Percentiles rank a stretch among this genome's conserved stretches.
Evolutionary conservation across 2,113 vertebrate species (phyloP).

Genomic region (Cyanoderma ruficeps): DNA sequence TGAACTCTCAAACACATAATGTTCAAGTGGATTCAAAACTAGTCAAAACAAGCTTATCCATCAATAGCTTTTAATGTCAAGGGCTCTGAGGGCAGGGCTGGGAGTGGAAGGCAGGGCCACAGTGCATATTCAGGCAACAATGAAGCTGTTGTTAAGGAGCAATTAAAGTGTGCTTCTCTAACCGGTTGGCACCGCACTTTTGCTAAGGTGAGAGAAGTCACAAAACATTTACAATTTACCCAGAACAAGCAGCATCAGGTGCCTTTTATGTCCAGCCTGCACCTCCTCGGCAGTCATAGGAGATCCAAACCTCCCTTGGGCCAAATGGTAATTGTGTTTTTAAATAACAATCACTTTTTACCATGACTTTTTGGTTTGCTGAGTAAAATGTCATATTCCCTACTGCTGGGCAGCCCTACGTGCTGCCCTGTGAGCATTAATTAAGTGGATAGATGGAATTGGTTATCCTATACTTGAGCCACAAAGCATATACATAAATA

Average conservation of each 20-base stretch:
- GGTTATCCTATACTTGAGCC: not conserved
- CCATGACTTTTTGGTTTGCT: not conserved
- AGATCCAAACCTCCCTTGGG: not conserved
- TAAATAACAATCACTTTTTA: constrained; percentile 31
- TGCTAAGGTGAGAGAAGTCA: constrained; percentile 19
- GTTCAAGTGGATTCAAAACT: constrained; percentile 24
- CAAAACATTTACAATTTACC: constrained; percentile 31
- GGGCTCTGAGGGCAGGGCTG: constrained; percentile 13
- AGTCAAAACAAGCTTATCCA: constrained; percentile 39
- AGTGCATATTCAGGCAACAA: not conserved
- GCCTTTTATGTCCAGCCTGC: not conserved
- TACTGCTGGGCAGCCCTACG: not conserved
- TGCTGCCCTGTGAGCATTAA: not conserved
- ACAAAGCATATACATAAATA: constrained; percentile 16
- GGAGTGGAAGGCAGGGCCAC: not conserved
- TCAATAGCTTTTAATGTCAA: constrained; percentile 42
- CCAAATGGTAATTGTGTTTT: constrained; percentile 40
- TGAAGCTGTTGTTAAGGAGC: constrained; percentile 11
- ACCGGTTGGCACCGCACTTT: not conserved
- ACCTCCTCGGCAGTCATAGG: not conserved
- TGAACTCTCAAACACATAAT: not conserved
- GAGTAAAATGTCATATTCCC: constrained; percentile 38
- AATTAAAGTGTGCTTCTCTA: constrained; percentile 8
- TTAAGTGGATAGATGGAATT: not conserved
- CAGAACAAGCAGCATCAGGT: not conserved